Conservation (phyloP, 1,140 invertebrate species). For the Himalopsyche phryganea region DNA sequence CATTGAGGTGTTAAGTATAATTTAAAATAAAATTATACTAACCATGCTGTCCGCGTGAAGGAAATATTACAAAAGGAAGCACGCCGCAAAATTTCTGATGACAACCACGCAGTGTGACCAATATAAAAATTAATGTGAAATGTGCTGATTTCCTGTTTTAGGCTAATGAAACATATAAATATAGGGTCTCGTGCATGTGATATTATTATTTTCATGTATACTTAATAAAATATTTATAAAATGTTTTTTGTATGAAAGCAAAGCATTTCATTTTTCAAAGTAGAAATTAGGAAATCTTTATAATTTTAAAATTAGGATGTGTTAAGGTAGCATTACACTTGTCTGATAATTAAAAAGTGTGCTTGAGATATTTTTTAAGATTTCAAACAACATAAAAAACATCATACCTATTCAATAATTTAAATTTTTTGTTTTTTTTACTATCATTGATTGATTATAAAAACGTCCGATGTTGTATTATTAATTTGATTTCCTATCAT, state of each 20-base stretch:
- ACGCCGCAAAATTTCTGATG: slow-evolving; percentile 10
- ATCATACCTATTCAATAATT: no score
- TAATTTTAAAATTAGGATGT: no score
- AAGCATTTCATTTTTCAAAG: background rate
- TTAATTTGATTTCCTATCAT: no score
- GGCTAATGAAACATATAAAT: background rate
- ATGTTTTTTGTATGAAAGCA: no score
- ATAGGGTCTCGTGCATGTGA: background rate
- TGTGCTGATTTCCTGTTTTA: background rate
- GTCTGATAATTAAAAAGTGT: no score
- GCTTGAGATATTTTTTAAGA: no score
- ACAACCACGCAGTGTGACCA: slow-evolving; percentile 16
- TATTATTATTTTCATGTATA: background rate
- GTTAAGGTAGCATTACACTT: no score
- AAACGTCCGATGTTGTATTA: no score
- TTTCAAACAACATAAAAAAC: no score
- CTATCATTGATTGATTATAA: no score
- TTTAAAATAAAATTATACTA: background rate
- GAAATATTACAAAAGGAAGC: slow-evolving; percentile 19
- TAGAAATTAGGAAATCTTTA: background rate
- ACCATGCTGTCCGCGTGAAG: slow-evolving; percentile 21
- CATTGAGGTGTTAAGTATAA: background rate
- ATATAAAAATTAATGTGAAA: slow-evolving; percentile 7
- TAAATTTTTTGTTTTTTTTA: no score
- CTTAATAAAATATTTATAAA: no score